phyloP scores from a whole-genome alignment of 2,888 invertebrate genomes.

The Erynnis tages region DNA sequence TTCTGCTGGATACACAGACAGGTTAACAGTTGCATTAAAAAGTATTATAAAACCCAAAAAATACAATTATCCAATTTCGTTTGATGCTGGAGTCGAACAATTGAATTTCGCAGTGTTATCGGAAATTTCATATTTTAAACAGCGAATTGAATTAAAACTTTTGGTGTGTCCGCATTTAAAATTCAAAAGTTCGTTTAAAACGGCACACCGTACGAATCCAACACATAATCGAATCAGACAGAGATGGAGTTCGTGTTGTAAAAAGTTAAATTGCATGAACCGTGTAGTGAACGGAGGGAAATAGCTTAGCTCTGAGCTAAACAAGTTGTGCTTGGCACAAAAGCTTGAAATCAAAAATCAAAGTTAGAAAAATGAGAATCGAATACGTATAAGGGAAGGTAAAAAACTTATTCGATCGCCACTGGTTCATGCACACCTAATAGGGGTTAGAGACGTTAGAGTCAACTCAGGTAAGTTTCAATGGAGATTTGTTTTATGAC shows the following conservation, averaged over 20 bases:
- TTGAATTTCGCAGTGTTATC: background rate
- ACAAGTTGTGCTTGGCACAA: background rate
- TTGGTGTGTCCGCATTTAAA: background rate
- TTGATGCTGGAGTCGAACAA: background rate
- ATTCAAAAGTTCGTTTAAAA: constrained; percentile 11
- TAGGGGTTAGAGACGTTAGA: too few relatives aligned
- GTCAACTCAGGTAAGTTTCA: too few relatives aligned
- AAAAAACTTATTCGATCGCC: too few relatives aligned
- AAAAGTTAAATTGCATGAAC: constrained; percentile 20
- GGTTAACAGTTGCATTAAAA: too few relatives aligned
- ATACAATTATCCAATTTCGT: background rate
- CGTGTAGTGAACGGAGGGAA: background rate
- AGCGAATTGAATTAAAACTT: constrained; percentile 7
- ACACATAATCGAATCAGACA: constrained; percentile 17
- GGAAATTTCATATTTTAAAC: constrained; percentile 9
- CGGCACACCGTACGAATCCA: constrained; percentile 3
- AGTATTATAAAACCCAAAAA: too few relatives aligned
- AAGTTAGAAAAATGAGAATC: background rate
- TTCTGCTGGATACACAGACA: too few relatives aligned
- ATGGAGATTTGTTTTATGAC: too few relatives aligned
- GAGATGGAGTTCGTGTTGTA: constrained; percentile 8
- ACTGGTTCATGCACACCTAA: too few relatives aligned
- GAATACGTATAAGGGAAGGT: too few relatives aligned
- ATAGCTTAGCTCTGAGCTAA: background rate
- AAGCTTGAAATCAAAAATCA: background rate